Evolutionary conservation across 2,888 invertebrate genomes (phyloP), one percentile per base, ranked within the genome.

Genomic region (Drosophila anceps): DNA sequence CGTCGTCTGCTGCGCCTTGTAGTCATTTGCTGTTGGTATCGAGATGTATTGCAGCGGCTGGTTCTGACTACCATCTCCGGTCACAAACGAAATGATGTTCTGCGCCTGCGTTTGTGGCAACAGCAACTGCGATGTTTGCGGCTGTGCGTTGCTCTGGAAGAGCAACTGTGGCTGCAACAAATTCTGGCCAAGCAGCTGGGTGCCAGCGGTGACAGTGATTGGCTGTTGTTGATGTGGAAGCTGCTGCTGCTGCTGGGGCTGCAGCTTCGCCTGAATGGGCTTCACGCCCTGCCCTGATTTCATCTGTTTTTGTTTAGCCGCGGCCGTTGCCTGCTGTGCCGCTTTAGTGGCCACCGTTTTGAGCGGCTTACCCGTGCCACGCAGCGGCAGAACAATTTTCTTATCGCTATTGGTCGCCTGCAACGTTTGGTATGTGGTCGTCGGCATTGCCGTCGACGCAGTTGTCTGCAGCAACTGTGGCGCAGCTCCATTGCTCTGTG

Each of bases 1-100:
- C 12, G 89, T 69, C 8, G 82, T 69, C 18, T 82, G 74, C 60
- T 90, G 93, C 80, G 91, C 90, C 72, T 95, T 95, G 54, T 93
- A 95, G 51, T 95, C 95, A 61, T 93, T 93, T 0, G 95, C 94
- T 0, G 96, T 95, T 0, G 93, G 93, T 69, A 93, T 87, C 12
- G 96, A 95, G 51, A 97, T 95, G 84, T 96, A 97, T 86, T 97
- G 97, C 92, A 96, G 96, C 86, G 96, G 97, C 64, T 95, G 94
- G 8, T 93, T 92, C 67, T 92, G 92, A 4, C 90, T 81, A 4
- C 91, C 90, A n/a, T 91, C 91, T 4, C 90, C 90, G 43, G 92
- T 90, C 15, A 93, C 90, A 68, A 93, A 92, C 4, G 95, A 94
- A 58, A 94, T 93, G 63, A 94, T 93, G 84, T 93, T 94, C 51